A percentile compares a stretch with the other conserved stretches of the same genome.
Conservation (phyloP, 2,888 invertebrate species). For the Agrochola litura region DNA sequence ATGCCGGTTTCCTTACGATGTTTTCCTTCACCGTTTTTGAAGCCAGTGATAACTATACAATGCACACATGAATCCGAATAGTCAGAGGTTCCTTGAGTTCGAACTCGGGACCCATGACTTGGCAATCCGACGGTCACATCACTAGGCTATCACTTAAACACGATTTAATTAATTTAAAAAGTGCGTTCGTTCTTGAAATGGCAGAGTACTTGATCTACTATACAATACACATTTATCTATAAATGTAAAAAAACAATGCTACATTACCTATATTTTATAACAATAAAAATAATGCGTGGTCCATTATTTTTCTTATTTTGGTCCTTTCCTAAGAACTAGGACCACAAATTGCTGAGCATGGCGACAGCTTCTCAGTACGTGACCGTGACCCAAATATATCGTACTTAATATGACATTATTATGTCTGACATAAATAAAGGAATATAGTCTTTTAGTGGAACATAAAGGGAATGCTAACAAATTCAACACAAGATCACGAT, state of each 20-base stretch:
- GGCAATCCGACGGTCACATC: too few species aligned
- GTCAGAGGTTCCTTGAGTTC: too few species aligned
- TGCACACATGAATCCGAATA: too few species aligned
- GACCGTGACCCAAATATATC: neutral
- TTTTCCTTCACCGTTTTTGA: too few species aligned
- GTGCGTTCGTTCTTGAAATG: neutral
- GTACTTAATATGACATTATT: slow-evolving; percentile 11
- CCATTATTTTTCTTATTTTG: neutral
- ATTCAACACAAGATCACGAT: neutral
- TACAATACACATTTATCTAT: neutral
- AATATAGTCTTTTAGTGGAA: neutral
- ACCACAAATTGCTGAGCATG: neutral
- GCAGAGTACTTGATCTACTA: neutral
- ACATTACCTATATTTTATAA: neutral
- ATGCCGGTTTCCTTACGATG: too few species aligned
- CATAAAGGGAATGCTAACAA: neutral
- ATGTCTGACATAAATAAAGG: slow-evolving; percentile 4
- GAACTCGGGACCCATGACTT: too few species aligned
- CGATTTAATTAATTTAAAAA: neutral
- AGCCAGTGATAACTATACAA: too few species aligned
- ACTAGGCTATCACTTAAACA: too few species aligned
- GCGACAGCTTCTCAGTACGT: slow-evolving; percentile 8
- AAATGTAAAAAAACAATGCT: neutral
- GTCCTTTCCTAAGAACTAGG: neutral
- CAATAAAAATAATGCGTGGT: neutral